Evolutionary conservation across 1,140 invertebrate species (phyloP).

Genomic region (Batillaria attramentaria): DNA sequence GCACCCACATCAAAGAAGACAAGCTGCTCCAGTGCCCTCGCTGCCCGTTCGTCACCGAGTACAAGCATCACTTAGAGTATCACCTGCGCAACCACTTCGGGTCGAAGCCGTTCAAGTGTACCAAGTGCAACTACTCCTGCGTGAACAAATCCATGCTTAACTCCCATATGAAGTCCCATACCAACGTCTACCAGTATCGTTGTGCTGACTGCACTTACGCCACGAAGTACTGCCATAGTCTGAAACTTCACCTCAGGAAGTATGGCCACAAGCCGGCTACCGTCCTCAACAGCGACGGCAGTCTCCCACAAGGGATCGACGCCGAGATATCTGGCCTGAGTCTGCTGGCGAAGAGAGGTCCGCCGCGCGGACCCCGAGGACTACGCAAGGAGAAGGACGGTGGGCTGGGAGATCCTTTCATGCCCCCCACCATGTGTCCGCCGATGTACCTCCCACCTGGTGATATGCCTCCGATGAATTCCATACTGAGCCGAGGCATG

Average conservation of each 20-base stretch:
- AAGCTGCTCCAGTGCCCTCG: conserved; percentile 91
- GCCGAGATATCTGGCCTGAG: conserved; percentile 63
- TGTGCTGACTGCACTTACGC: conserved; percentile 97
- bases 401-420: conserved; percentile 9
- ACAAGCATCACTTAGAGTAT: conserved; percentile 99
- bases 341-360: conserved; percentile 64
- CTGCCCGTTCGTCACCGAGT: conserved; percentile 98
- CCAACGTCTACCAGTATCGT: conserved; percentile 95
- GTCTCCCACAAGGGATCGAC: conserved; percentile 65
- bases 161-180: conserved; percentile 98
- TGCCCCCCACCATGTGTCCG: conserved; percentile 34
- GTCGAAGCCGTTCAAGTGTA: conserved; percentile 96
- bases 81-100: conserved; percentile 94
- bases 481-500: conserved; percentile 31
- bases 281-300: conserved; percentile 70
- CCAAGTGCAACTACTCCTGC: conserved; percentile 81
- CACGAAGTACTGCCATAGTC: conserved; percentile 97
- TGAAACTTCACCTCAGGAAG: conserved; percentile 96
- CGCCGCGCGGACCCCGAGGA: conserved; percentile 68
- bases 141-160: conserved; percentile 99
- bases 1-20: conserved; percentile 92
- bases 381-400: conserved; percentile 61
- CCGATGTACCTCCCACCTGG: conserved; percentile 32
- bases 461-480: conserved; percentile 46
- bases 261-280: conserved; percentile 82